Evolutionary conservation across 2,888 invertebrate genomes (phyloP), one percentile per base, ranked within the genome.

Genomic region (Hypolimnas misippus): DNA sequence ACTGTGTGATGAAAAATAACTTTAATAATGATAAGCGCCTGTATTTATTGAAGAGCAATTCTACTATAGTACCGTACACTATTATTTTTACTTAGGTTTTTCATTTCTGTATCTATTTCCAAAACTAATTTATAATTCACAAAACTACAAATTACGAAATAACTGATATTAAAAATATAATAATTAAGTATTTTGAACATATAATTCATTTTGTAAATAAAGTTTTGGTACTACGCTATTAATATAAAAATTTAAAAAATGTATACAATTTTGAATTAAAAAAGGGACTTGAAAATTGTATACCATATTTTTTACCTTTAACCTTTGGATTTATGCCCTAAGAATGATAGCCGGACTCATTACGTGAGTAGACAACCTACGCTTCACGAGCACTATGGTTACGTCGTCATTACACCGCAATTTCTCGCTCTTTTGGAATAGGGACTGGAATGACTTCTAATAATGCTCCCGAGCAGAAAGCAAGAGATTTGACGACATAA

Each of bases 401-500:
- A 77, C 70, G 70, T 68, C 62, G 71, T 72, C 77, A 76, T 79
- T 80, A 82, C 80, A 69, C 74, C 75, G 76, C 77, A 77, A 78
- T 81, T 79, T 77, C 77, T 77, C 72, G 70, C 73, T 70, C 70
- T 66, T 66, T 69, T 67, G 56, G 60, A 66, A 66, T 63, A 62
- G 66, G 67, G 65, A 68, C 63, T 66, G 62, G 76, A 82, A 81
- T 75, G 81, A 79, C 79, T 83, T 82, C 80, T 84, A 82, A 83
- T 86, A 86, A 81, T 74, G 78, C 80, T 75, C 74, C 67, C 76
- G 74, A 73, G 77, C 75, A 76, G 76, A 82, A 83, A 78, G 81
- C 80, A 79, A 80, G 72, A 81, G 79, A 80, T 77, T 79, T 80
- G 79, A 84, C 80, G 81, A 82, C 87, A 86, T 86, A 87, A 88